Evolutionary conservation across 2,888 invertebrate genomes (phyloP).

Genomic region (Leptinotarsa peninsularis): DNA sequence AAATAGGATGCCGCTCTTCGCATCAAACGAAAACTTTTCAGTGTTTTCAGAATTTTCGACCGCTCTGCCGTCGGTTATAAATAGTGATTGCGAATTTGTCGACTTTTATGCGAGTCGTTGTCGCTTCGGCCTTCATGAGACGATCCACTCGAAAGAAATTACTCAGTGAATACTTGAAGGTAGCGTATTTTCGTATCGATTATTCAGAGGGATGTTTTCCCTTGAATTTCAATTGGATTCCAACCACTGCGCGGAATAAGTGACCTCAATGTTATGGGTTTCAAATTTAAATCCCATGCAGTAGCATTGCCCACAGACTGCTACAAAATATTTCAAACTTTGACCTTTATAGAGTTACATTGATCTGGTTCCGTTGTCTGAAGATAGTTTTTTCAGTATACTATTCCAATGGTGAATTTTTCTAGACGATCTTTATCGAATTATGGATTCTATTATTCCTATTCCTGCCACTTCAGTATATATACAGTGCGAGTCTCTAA

Average conservation of each 20-base stretch:
- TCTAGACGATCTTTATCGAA: too few species aligned
- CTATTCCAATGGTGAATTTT: too few species aligned
- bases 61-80: constrained; percentile 38
- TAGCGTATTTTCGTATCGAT: constrained; percentile 42
- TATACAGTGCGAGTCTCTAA: too few species aligned
- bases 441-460: too few species aligned
- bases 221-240: neutral
- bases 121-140: constrained; percentile 28
- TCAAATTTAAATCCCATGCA: neutral
- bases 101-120: constrained; percentile 24
- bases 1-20: constrained; percentile 52
- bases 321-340: too few species aligned
- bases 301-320: too few species aligned
- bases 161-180: constrained; percentile 39
- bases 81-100: constrained; percentile 36
- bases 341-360: too few species aligned
- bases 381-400: too few species aligned
- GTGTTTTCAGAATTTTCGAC: constrained; percentile 43
- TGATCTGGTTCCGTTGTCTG: too few species aligned
- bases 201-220: constrained; percentile 27
- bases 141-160: constrained; percentile 31
- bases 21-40: constrained; percentile 49
- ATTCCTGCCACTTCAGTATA: too few species aligned
- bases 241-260: neutral
- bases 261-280: neutral